Conservation (phyloP, 2,113 vertebrate genomes). For the Candoia aspera region DNA sequence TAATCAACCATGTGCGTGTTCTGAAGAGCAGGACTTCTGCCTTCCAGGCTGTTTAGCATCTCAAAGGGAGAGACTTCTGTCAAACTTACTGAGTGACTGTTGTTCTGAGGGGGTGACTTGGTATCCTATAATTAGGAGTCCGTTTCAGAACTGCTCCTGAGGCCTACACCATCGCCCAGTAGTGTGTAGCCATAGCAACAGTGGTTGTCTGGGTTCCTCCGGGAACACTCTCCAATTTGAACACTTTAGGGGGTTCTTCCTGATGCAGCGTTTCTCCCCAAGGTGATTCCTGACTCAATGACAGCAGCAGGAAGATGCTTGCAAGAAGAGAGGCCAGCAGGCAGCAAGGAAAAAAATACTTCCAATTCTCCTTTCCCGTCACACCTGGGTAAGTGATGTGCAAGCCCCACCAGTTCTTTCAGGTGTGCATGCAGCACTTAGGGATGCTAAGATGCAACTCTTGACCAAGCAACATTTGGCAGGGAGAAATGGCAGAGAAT, state of each 20-base stretch:
- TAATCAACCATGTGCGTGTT: background rate
- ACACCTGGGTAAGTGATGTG: background rate
- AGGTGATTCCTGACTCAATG: slow-evolving; percentile 40
- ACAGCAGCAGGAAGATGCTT: background rate
- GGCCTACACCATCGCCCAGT: slow-evolving; percentile 63
- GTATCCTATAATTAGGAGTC: slow-evolving; percentile 72
- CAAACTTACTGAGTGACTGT: slow-evolving; percentile 34
- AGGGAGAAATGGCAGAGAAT: background rate
- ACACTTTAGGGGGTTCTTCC: slow-evolving; percentile 35
- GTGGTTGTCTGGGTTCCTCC: slow-evolving; percentile 62
- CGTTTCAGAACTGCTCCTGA: slow-evolving; percentile 59
- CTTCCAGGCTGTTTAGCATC: background rate
- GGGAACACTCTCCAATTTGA: slow-evolving; percentile 47
- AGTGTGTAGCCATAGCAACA: slow-evolving; percentile 78
- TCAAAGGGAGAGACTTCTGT: background rate
- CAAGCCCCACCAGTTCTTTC: background rate
- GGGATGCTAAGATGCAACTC: background rate
- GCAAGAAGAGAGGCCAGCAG: background rate
- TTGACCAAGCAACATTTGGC: background rate
- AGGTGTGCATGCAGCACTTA: background rate
- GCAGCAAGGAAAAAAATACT: background rate
- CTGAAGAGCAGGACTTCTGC: background rate
- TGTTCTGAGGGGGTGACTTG: slow-evolving; percentile 70
- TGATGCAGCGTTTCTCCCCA: slow-evolving; percentile 33
- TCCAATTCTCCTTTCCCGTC: background rate